Evolutionary conservation across 2,113 vertebrate species (phyloP).

Genomic region (Eretmochelys imbricata): DNA sequence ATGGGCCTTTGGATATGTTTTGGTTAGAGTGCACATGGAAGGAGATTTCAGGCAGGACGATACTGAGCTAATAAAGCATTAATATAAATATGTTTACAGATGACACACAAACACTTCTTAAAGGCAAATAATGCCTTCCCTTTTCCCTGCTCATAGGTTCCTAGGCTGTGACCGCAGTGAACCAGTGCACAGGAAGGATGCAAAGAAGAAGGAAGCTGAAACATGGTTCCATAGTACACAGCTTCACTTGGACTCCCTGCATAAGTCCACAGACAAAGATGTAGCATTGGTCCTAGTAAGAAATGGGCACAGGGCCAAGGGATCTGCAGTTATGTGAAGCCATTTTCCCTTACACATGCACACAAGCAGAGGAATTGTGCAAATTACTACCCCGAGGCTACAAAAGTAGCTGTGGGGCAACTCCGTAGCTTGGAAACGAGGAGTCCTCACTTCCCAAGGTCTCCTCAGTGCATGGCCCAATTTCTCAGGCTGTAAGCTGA

Average conservation of each 20-base stretch:
- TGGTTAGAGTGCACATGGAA: neutral
- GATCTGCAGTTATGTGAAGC: accelerated
- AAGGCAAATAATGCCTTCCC: neutral
- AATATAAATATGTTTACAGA: constrained; percentile 17
- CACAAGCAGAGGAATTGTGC: neutral
- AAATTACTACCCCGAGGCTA: accelerated
- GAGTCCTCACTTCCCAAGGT: neutral
- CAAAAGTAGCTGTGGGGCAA: accelerated
- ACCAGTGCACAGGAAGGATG: accelerated
- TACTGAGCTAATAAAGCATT: neutral
- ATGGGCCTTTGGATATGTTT: neutral
- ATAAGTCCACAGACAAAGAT: neutral
- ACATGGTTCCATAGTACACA: accelerated
- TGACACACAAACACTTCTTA: neutral
- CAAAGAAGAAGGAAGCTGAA: neutral
- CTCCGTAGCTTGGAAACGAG: accelerated
- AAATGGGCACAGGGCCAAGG: accelerated
- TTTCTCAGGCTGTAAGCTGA: neutral
- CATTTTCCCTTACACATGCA: neutral
- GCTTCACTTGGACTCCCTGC: neutral
- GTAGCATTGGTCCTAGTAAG: neutral
- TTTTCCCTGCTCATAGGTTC: accelerated
- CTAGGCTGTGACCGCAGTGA: neutral
- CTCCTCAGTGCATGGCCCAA: accelerated
- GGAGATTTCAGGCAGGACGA: neutral